Base-by-base conservation (phyloP, 2,888 invertebrate genomes). In the Diplolepis rosae region DNA sequence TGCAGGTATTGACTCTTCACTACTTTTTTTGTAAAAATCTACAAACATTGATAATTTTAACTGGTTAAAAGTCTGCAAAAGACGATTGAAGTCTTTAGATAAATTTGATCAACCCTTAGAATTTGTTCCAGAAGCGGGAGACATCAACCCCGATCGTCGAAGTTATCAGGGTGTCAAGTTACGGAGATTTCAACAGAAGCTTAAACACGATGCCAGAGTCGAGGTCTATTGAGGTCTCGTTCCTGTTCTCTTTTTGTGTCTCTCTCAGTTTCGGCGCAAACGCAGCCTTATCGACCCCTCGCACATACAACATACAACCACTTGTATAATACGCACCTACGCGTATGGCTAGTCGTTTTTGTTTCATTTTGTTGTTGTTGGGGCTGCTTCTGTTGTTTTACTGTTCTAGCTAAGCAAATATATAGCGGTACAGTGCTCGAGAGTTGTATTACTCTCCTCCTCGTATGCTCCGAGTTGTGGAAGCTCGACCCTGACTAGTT, bases 121-220 rank as follows among this genome's bases (percentile, higher is more conserved):
- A 9, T 35, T 18, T 18, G 22, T 56, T 65, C 74, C 65, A 69
- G 73, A 71, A 78, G 69, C 74, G 75, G 78, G 85, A 84, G 85
- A 86, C 85, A 84, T 86, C 86, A 85, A 85, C 85, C 82, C 82
- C 81, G 80, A 80, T 80, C 77, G 76, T 77, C 77, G 77, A 81
- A 80, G 81, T 81, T 83, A 78, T 76, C 73, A 56, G 66, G 83
- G 87, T 85, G 80, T 87, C 84, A 77, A 71, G 85, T 88, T 88
- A 87, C 87, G 87, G 88, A 87, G 88, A 88, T 84, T 88, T 88
- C 88, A 88, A 88, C 87, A 87, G 87, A 82, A 73, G 77, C 77
- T 77, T 76, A 79, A 81, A 82, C 78, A 76, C 66, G 76, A 77
- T 76, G 74, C 79, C 68, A 68, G 52, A 71, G 69, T 71, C 72